phyloP scores from a whole-genome alignment of 2,888 invertebrate species.

The Heliconius cydno region DNA sequence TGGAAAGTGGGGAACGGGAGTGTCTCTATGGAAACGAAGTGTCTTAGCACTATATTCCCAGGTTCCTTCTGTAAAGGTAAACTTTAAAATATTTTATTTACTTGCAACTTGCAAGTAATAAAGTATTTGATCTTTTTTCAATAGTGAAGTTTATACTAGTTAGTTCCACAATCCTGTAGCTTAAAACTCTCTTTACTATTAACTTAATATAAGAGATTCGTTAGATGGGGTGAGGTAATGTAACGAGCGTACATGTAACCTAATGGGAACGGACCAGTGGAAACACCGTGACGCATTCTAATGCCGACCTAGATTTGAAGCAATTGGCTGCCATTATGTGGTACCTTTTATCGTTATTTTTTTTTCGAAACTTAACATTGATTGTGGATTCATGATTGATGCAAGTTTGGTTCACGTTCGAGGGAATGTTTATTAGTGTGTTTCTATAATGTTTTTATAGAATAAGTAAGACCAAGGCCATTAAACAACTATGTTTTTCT shows the following conservation, averaged over 20 bases:
- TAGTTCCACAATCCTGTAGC: background rate
- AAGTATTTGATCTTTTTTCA: too few relatives aligned
- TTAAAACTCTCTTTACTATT: slow-evolving; percentile 4
- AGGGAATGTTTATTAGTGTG: background rate
- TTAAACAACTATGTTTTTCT: background rate
- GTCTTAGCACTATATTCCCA: too few relatives aligned
- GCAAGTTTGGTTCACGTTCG: background rate
- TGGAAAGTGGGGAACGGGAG: too few relatives aligned
- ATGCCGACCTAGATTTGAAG: slow-evolving; percentile 28
- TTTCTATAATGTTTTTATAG: background rate
- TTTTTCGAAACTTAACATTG: background rate
- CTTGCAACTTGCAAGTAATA: background rate
- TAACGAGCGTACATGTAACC: slow-evolving; percentile 29
- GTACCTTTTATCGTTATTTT: slow-evolving; percentile 7
- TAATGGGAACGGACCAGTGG: slow-evolving; percentile 30
- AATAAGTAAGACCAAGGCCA: background rate
- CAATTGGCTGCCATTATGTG: slow-evolving; percentile 18
- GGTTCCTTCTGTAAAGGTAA: too few relatives aligned
- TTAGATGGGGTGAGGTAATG: slow-evolving; percentile 28
- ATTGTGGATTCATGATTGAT: background rate
- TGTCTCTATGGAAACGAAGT: too few relatives aligned
- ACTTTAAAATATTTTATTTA: background rate
- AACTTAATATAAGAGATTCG: slow-evolving; percentile 19
- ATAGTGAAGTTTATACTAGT: background rate
- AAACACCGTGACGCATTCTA: slow-evolving; percentile 30